Evolutionary conservation across 1,140 invertebrate species (phyloP).

Genomic region (Sycophaga agraensis): DNA sequence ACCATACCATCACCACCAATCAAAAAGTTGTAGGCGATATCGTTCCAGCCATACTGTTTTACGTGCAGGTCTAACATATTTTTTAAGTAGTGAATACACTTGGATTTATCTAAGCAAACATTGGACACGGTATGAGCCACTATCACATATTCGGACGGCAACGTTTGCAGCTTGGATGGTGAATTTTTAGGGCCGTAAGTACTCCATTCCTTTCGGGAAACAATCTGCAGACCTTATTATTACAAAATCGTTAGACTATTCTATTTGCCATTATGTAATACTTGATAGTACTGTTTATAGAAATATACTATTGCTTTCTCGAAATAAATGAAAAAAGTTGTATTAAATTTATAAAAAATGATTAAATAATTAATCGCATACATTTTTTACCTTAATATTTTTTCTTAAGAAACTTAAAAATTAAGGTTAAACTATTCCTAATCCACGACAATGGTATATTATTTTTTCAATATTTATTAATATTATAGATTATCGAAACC

Average conservation of each 20-base stretch:
- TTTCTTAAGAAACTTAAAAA: too few species aligned
- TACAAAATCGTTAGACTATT: not conserved
- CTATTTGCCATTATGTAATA: too few species aligned
- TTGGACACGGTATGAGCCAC: slow-evolving; percentile 70
- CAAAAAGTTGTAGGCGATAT: slow-evolving; percentile 75
- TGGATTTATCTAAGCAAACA: slow-evolving; percentile 57
- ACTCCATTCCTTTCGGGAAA: slow-evolving; percentile 64
- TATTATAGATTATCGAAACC: too few species aligned
- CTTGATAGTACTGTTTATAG: too few species aligned
- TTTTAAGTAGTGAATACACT: slow-evolving; percentile 58
- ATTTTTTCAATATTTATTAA: too few species aligned
- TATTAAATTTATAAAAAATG: too few species aligned
- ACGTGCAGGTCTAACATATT: slow-evolving; percentile 74
- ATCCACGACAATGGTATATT: too few species aligned
- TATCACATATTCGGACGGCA: slow-evolving; percentile 72
- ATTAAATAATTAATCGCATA: too few species aligned
- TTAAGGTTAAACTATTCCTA: too few species aligned
- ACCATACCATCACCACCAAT: slow-evolving; percentile 75
- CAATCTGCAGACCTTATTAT: slow-evolving; percentile 39
- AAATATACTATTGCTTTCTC: too few species aligned
- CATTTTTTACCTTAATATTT: too few species aligned
- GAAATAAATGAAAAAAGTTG: too few species aligned
- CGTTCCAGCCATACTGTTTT: slow-evolving; percentile 65
- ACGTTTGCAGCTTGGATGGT: slow-evolving; percentile 49
- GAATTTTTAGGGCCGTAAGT: slow-evolving; percentile 59